Conservation (phyloP, 1,140 invertebrate genomes). For the Aphis gossypii region DNA sequence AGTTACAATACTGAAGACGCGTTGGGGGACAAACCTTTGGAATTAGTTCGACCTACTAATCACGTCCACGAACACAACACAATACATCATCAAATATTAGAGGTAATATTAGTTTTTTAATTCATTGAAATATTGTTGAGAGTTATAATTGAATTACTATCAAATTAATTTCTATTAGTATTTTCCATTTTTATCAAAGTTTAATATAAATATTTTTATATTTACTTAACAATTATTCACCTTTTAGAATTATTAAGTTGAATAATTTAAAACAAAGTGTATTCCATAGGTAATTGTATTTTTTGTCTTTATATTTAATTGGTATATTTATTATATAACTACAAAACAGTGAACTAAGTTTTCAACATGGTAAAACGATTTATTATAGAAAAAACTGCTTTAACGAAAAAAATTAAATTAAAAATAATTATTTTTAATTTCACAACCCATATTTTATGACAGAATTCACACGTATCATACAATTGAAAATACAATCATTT, state of each 20-base stretch:
- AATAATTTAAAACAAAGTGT: not conserved
- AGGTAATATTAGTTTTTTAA: conserved; percentile 58
- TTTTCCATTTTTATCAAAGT: not conserved
- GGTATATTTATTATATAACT: not conserved
- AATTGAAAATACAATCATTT: not conserved
- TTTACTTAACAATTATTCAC: not conserved
- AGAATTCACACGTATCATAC: not conserved
- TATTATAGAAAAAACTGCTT: not conserved
- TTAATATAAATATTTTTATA: not conserved
- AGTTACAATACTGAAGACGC: conserved; percentile 67
- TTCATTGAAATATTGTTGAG: not conserved
- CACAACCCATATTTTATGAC: not conserved
- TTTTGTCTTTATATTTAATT: not conserved
- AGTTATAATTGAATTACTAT: not conserved
- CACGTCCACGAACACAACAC: conserved; percentile 65
- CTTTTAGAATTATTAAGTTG: not conserved
- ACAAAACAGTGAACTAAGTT: not conserved
- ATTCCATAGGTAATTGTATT: not conserved
- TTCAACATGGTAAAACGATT: not conserved
- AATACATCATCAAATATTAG: conserved; percentile 68
- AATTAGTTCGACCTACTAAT: conserved; percentile 56
- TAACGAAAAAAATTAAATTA: not conserved
- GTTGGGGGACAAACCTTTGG: conserved; percentile 64
- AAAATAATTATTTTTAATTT: not conserved
- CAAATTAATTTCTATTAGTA: not conserved